Evolutionary conservation across 2,888 invertebrate genomes (phyloP).

Genomic region (Chaitophorus viminalis): DNA sequence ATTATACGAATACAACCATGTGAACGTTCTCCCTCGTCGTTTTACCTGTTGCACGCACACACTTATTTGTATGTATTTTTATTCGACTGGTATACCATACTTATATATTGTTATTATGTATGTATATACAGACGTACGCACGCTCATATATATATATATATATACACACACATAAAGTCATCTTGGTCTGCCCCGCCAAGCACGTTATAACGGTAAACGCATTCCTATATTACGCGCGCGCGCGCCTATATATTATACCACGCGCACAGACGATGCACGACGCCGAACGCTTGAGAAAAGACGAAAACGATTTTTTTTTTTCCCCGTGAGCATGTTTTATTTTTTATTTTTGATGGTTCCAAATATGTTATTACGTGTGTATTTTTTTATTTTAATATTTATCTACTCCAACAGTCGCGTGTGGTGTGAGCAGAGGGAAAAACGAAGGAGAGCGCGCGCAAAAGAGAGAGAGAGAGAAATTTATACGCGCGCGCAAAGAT

Average conservation of each 20-base stretch:
- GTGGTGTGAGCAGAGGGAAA: neutral
- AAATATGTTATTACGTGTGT: neutral
- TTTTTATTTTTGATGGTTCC: neutral
- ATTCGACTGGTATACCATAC: neutral
- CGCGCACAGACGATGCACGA: neutral
- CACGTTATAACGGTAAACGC: slow-evolving; percentile 56
- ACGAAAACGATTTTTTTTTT: slow-evolving; percentile 6
- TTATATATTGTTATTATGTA: neutral
- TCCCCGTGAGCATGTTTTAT: neutral
- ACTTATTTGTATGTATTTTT: neutral
- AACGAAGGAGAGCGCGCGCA: no score
- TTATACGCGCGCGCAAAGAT: neutral
- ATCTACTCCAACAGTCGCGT: neutral
- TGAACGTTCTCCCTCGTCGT: neutral
- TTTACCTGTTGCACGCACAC: neutral
- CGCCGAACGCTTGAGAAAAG: neutral
- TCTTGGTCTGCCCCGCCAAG: neutral
- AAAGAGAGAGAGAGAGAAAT: neutral
- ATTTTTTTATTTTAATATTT: neutral
- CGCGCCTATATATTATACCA: neutral
- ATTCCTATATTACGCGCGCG: slow-evolving; percentile 28
- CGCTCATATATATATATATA: neutral
- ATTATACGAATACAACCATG: no score
- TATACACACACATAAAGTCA: neutral
- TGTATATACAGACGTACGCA: neutral